These are phyloP conservation scores for Patella ulyssiponensis DNA, from an alignment of 2,888 invertebrate species.

Conservation along the genomic window DNA sequence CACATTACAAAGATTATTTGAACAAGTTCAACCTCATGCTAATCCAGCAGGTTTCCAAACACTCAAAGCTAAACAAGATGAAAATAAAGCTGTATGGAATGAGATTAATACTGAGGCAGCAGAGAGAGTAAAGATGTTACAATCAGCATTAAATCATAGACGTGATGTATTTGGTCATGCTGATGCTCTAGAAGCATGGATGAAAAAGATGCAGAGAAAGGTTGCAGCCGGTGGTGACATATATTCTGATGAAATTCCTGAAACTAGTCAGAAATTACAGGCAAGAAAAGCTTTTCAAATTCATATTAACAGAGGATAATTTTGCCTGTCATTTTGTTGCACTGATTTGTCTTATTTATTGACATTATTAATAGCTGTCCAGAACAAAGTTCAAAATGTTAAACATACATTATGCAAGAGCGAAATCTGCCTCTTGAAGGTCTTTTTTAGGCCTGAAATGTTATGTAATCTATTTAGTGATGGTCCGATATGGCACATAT, in stretches of 20 bases:
- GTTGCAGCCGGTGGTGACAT: slow-evolving; percentile 84
- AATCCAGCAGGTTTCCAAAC: slow-evolving; percentile 57
- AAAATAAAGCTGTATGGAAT: slow-evolving; percentile 86
- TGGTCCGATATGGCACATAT: no score
- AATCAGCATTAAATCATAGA: slow-evolving; percentile 58
- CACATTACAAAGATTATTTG: slow-evolving; percentile 57
- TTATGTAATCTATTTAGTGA: no score
- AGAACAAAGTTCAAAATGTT: no score
- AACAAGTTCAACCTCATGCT: slow-evolving; percentile 60
- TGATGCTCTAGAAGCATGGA: slow-evolving; percentile 84
- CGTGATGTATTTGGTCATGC: slow-evolving; percentile 83
- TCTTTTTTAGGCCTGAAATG: no score
- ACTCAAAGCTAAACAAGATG: slow-evolving; percentile 82
- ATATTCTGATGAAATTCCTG: slow-evolving; percentile 85
- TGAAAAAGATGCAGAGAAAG: slow-evolving; percentile 73
- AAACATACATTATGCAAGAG: no score
- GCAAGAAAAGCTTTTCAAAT: slow-evolving; percentile 73
- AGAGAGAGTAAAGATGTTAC: slow-evolving; percentile 78
- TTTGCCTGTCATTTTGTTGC: no score
- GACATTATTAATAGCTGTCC: no score
- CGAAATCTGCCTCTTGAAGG: no score
- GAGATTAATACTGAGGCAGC: slow-evolving; percentile 78
- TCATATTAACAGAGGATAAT: no score
- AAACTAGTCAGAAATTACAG: slow-evolving; percentile 81
- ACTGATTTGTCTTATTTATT: no score